phyloP scores from a whole-genome alignment of 2,888 invertebrate genomes.

The Zhuqinia jingwanae region DNA sequence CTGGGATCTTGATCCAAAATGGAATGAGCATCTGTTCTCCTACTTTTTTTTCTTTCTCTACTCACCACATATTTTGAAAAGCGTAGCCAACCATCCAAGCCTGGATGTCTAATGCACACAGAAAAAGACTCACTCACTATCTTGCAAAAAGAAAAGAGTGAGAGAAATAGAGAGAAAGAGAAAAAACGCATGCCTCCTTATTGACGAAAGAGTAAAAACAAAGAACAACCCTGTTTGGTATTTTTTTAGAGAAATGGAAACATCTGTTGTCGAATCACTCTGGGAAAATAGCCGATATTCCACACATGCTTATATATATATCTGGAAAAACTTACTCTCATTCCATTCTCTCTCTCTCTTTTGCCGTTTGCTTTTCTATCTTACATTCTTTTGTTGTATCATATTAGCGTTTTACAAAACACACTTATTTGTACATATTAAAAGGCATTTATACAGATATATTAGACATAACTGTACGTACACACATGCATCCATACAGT shows the following conservation, averaged over 20 bases:
- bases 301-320: slow-evolving; percentile 31
- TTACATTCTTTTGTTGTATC: background rate
- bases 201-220: background rate
- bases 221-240: background rate
- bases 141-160: too few relatives aligned
- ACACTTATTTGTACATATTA: too few relatives aligned
- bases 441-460: too few relatives aligned
- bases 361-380: background rate
- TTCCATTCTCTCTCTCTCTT: background rate
- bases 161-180: background rate
- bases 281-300: slow-evolving; percentile 39
- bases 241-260: slow-evolving; percentile 37
- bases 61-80: slow-evolving; percentile 16
- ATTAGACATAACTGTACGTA: too few relatives aligned
- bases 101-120: too few relatives aligned
- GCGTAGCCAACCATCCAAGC: too few relatives aligned
- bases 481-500: background rate
- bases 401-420: slow-evolving; percentile 6
- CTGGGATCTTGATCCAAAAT: too few relatives aligned
- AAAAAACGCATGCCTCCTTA: background rate
- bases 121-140: too few relatives aligned
- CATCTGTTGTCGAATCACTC: slow-evolving; percentile 50
- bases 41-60: background rate
- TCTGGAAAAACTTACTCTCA: too few relatives aligned
- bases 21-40: slow-evolving; percentile 15